phyloP scores from a whole-genome alignment of 2,797 vertebrate genomes.

The Holocentrus rufus region DNA sequence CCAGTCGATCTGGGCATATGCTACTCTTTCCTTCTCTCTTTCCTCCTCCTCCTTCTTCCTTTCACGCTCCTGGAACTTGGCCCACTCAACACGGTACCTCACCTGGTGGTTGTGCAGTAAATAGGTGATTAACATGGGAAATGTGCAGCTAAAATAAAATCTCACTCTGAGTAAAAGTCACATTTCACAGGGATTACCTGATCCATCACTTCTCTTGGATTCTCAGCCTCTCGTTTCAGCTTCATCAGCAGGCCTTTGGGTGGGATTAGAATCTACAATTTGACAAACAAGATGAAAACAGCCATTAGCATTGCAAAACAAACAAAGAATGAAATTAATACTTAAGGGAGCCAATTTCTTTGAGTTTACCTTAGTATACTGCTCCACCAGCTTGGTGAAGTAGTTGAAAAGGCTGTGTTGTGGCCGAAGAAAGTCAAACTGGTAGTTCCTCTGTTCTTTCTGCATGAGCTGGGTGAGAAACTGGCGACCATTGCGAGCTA shows the following conservation, averaged over 20 bases:
- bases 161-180: not conserved
- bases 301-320: constrained; percentile 6
- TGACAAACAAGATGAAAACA: constrained; percentile 11
- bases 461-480: constrained; percentile 99
- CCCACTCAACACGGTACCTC: constrained; percentile 97
- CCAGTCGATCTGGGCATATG: constrained; percentile 99
- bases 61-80: constrained; percentile 98
- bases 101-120: constrained; percentile 80
- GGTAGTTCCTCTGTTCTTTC: constrained; percentile 99
- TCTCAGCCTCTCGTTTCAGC: constrained; percentile 95
- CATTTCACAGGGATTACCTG: constrained; percentile 84
- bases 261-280: constrained; percentile 93
- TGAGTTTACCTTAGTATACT: constrained; percentile 93
- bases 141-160: not conserved
- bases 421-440: constrained; percentile 97
- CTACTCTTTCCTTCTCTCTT: constrained; percentile 95
- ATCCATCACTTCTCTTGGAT: constrained; percentile 95
- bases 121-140: constrained; percentile 23
- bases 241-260: constrained; percentile 94
- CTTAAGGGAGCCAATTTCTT: not conserved
- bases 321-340: not conserved
- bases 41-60: constrained; percentile 99
- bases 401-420: constrained; percentile 99
- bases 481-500: constrained; percentile 96
- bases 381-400: constrained; percentile 98